Percentiles rank a stretch among this genome's conserved stretches.
Evolutionary conservation across 2,797 vertebrate genomes (phyloP).

Genomic region (Dipus sagitta): DNA sequence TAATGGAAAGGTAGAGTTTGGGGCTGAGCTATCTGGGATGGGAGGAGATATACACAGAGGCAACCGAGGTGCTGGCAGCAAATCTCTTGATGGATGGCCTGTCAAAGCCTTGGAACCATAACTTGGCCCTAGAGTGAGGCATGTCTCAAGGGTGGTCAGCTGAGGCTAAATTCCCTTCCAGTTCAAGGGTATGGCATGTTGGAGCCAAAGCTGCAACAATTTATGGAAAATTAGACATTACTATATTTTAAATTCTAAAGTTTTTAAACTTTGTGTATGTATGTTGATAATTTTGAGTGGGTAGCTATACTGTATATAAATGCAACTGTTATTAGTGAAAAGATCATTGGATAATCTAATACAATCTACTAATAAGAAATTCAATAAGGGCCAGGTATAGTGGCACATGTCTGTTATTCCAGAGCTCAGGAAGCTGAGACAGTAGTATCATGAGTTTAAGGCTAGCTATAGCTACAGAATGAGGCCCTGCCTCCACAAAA

Average conservation of each 20-base stretch:
- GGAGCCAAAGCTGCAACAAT: neutral
- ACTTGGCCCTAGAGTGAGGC: neutral
- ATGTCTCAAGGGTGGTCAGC: neutral
- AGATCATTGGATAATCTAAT: neutral
- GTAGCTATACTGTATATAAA: neutral
- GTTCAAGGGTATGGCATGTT: neutral
- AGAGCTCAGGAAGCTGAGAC: too few relatives aligned
- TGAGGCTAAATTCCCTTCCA: neutral
- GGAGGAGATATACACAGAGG: neutral
- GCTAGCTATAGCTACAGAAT: too few relatives aligned
- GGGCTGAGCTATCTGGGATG: too few relatives aligned
- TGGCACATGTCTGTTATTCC: too few relatives aligned
- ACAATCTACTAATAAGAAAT: neutral
- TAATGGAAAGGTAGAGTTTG: neutral
- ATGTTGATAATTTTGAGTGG: neutral
- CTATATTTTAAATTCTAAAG: neutral
- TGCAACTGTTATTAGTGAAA: neutral
- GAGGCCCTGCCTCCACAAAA: too few relatives aligned
- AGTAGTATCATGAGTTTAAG: too few relatives aligned
- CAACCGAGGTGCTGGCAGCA: too few relatives aligned
- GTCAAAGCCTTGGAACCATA: neutral
- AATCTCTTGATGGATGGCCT: neutral
- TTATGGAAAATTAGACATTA: conserved; percentile 3
- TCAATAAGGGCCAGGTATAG: neutral
- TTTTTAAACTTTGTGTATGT: neutral